Base-by-base conservation (phyloP, 2,888 invertebrate species). In the Clepsis dumicolana region DNA sequence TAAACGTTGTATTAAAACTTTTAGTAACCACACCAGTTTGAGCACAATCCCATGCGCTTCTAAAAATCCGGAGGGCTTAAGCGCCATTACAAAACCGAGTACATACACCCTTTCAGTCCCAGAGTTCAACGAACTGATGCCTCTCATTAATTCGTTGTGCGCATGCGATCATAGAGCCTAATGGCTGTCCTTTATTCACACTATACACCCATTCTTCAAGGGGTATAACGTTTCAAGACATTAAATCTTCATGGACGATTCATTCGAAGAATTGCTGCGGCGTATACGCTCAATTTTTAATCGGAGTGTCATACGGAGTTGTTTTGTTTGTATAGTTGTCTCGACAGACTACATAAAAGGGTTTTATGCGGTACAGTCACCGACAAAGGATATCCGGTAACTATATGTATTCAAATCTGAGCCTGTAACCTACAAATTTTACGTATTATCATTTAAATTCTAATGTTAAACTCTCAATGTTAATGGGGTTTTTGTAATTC, bases 231-330 rank as follows among this genome's bases (percentile, higher is more conserved):
- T 87, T 88, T 84, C 86, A 83, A 71, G 79, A 81, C 81, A 80
- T 82, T 88, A 85, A 85, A 86, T 85, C 86, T 87, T 79, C 76
- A 80, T 82, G 80, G 80, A 85, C 89, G 86, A 89, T 89, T 86
- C 89, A 90, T 89, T 83, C 82, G 76, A 84, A 83, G 83, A 87
- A 90, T 90, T 89, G 87, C 27, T 48, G 54, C 38, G 56, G 62
- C 56, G 60, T 53, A 65, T 44, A 44, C 54, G 62, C 54, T 56
- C 35, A 44, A 54, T 61, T 66, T 66, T 66, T 66, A 62, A 56
- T 62, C 66, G 56, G 52, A 24, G 38, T 52, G 66, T 66, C 61
- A 44, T 62, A 60, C 48, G 35, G 12, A 21, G 29, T 35, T 35
- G 56, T 38, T 38, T 18, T 38, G 56, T 56, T 35, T 12, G 56